Percentiles rank a stretch among this genome's conserved stretches.
Conservation (phyloP, 2,797 vertebrate genomes). For the Phrynocephalus guinanensis region DNA sequence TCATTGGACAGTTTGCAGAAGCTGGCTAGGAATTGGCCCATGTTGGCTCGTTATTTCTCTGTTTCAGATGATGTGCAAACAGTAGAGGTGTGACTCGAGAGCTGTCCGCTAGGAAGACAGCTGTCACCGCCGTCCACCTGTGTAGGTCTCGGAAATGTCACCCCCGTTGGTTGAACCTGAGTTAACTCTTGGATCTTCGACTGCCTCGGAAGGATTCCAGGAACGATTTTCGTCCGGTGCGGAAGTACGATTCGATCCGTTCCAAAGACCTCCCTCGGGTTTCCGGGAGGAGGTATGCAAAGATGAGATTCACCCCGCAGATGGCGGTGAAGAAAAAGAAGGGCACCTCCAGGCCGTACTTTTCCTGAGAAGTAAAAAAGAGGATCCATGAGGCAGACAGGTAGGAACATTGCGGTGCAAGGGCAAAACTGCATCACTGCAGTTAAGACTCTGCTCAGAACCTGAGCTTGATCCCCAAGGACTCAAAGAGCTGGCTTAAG, state of each 20-base stretch:
- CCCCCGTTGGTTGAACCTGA: not conserved
- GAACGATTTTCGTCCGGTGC: conserved; percentile 75
- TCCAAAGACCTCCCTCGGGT: conserved; percentile 91
- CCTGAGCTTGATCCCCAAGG: no score
- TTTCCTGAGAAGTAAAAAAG: conserved; percentile 64
- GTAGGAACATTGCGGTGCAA: not conserved
- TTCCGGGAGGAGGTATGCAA: conserved; percentile 91
- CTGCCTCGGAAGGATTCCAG: conserved; percentile 50
- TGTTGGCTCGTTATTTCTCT: no score
- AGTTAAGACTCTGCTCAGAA: no score
- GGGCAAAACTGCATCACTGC: no score
- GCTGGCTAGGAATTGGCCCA: no score
- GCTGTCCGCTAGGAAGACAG: not conserved
- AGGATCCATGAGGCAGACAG: not conserved
- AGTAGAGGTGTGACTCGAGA: no score
- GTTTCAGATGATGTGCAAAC: not conserved
- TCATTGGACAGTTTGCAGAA: no score
- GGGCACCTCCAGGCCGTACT: conserved; percentile 84
- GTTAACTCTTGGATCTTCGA: no score
- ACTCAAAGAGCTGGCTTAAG: no score
- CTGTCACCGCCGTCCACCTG: not conserved
- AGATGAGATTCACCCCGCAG: conserved; percentile 85
- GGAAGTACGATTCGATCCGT: conserved; percentile 94
- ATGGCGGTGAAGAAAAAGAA: conserved; percentile 88
- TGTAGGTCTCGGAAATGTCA: no score